Percentiles rank a stretch among this genome's conserved stretches.
Conservation (phyloP, 2,797 vertebrate genomes). For the Epinephelus awoara region DNA sequence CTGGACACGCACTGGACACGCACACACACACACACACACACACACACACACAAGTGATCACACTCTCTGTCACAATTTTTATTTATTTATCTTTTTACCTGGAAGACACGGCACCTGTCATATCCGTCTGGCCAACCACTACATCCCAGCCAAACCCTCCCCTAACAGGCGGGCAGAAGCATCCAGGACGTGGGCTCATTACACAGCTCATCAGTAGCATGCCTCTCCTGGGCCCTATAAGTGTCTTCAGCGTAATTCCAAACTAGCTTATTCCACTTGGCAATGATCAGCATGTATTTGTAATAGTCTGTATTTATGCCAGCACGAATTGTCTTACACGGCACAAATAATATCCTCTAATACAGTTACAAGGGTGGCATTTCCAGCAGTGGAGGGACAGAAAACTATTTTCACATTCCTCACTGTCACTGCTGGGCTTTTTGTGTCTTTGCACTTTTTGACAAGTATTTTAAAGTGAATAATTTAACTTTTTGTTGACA, state of each 20-base stretch:
- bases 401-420: neutral
- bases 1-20: conserved; percentile 12
- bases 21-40: conserved; percentile 15
- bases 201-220: conserved; percentile 52
- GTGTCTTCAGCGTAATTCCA: conserved; percentile 53
- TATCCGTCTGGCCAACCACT: neutral
- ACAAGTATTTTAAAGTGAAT: neutral
- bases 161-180: conserved; percentile 4
- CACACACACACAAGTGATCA: conserved; percentile 10
- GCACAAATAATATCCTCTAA: conserved; percentile 20
- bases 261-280: conserved; percentile 50
- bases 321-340: conserved; percentile 18
- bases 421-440: neutral
- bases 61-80: neutral
- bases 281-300: conserved; percentile 41
- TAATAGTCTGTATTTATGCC: conserved; percentile 31
- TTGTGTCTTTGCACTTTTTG: neutral
- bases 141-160: neutral
- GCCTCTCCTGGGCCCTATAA: conserved; percentile 47
- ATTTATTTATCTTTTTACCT: conserved; percentile 2
- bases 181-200: conserved; percentile 40
- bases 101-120: conserved; percentile 21
- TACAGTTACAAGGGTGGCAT: conserved; percentile 11
- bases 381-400: conserved; percentile 2
- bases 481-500: neutral